Percentiles rank a stretch among this genome's conserved stretches.
phyloP scores from a whole-genome alignment of 2,113 vertebrate species.

The Mus musculus region GRCm39 chrX:94195001-94195500 shows the following conservation, averaged over 20 bases:
- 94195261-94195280: not conserved
- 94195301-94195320: not conserved
- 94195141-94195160: conserved; percentile 66
- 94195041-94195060: conserved; percentile 23
- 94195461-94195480: conserved; percentile 29
- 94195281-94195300: not conserved
- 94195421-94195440: conserved; percentile 50
- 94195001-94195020: not conserved
- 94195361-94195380: conserved; percentile 25
- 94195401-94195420: conserved; percentile 40
- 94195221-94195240: conserved; percentile 56
- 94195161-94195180: conserved; percentile 73
- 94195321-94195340: not conserved
- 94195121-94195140: conserved; percentile 67
- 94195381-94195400: conserved; percentile 32
- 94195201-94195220: conserved; percentile 44
- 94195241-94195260: conserved; percentile 33
- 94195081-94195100: conserved; percentile 52
- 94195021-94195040: not conserved
- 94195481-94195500: not conserved
- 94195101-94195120: conserved; percentile 57
- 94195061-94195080: not conserved
- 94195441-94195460: conserved; percentile 27
- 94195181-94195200: conserved; percentile 66
- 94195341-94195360: conserved; percentile 26